Conservation (phyloP, 1,140 invertebrate genomes). For the Rhagoletis zephyria region DNA sequence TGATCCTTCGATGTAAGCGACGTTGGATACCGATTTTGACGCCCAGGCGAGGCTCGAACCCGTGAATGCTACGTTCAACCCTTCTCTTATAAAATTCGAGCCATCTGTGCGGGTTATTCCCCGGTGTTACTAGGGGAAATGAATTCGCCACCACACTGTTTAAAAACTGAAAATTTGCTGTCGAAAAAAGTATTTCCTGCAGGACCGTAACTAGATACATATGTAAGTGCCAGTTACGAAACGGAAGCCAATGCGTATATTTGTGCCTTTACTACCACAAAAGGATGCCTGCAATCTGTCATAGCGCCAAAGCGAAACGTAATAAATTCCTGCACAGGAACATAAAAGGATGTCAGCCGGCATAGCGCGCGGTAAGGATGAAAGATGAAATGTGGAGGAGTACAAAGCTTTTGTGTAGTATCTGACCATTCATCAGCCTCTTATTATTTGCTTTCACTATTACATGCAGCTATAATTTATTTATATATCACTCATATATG, state of each 20-base stretch:
- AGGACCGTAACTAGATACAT: neutral
- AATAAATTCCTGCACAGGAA: constrained; percentile 40
- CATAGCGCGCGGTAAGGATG: neutral
- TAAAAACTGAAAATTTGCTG: no score
- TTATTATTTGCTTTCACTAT: constrained; percentile 24
- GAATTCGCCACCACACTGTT: no score
- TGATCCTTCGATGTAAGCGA: no score
- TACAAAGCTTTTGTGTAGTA: neutral
- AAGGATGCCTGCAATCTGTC: constrained; percentile 47
- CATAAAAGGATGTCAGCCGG: constrained; percentile 5
- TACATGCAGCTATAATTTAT: constrained; percentile 35
- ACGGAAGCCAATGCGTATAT: neutral
- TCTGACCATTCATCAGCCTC: constrained; percentile 38
- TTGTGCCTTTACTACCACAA: neutral
- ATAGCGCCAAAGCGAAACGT: constrained; percentile 37
- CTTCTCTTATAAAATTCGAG: no score
- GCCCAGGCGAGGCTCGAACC: no score
- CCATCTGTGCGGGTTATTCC: no score
- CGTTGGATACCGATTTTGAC: no score
- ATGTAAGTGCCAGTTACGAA: neutral
- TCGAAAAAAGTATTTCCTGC: neutral
- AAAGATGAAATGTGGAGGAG: neutral
- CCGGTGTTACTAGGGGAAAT: no score
- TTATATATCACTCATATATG: neutral
- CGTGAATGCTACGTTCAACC: no score